A percentile compares a stretch with the other conserved stretches of the same genome.
Evolutionary conservation across 2,888 invertebrate genomes (phyloP).

Genomic region (Rhimphoctona megacephalus): DNA sequence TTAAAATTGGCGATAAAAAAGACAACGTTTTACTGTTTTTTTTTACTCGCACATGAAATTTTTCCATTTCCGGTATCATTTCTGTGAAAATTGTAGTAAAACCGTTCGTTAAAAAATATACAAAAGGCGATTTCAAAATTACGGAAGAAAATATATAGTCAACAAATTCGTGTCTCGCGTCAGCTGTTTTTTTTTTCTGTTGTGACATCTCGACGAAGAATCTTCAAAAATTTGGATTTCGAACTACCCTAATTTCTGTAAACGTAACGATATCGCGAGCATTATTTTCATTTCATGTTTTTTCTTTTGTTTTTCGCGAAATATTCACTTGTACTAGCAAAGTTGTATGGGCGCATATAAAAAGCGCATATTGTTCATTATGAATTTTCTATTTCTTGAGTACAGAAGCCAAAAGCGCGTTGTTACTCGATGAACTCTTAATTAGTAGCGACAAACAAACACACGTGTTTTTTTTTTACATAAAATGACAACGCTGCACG

Average conservation of each 20-base stretch:
- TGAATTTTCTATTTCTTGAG: not conserved
- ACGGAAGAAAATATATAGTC: not conserved
- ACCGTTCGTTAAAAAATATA: not conserved
- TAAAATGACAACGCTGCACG: slow-evolving; percentile 1
- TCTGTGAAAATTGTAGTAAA: not conserved
- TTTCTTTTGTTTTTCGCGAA: not conserved
- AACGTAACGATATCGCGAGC: slow-evolving; percentile 36
- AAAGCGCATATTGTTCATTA: slow-evolving; percentile 14
- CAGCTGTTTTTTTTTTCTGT: not conserved
- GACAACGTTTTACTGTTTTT: not conserved
- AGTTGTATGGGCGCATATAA: slow-evolving; percentile 13
- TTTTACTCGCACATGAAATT: not conserved
- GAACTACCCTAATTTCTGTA: slow-evolving; percentile 11
- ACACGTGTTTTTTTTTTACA: slow-evolving; percentile 6
- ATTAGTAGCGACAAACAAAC: slow-evolving; percentile 23
- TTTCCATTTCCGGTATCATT: not conserved
- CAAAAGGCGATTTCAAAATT: not conserved
- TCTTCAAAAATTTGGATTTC: slow-evolving; percentile 8
- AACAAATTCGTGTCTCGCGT: not conserved
- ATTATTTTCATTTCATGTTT: not conserved
- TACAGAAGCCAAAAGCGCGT: slow-evolving; percentile 11
- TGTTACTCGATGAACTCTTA: slow-evolving; percentile 22
- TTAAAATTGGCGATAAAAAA: not conserved
- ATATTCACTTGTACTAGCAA: slow-evolving; percentile 28
- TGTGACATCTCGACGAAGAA: not conserved